Evolutionary conservation across 2,113 vertebrate genomes (phyloP).

Genomic region (Chaetura pelagica): DNA sequence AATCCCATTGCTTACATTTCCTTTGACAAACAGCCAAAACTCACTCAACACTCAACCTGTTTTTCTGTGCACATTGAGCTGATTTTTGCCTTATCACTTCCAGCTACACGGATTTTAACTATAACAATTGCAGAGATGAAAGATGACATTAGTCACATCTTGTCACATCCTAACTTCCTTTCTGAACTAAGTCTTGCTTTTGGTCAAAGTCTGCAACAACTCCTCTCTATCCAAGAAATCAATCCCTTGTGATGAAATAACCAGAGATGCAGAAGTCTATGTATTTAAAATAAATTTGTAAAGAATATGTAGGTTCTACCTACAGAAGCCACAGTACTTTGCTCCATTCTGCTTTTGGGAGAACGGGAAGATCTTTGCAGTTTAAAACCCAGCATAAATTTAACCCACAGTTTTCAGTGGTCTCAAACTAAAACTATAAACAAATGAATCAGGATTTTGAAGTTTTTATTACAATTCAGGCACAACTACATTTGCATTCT

Average conservation of each 20-base stretch:
- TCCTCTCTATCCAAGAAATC: background rate
- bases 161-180: background rate
- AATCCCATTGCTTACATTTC: slow-evolving; percentile 1
- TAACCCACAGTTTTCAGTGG: background rate
- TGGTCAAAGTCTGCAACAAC: background rate
- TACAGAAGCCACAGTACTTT: background rate
- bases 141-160: background rate
- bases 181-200: background rate
- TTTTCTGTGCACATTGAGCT: background rate
- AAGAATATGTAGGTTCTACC: background rate
- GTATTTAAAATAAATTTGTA: background rate
- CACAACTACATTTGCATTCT: background rate
- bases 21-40: background rate
- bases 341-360: background rate
- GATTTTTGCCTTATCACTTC: background rate
- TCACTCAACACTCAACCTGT: background rate
- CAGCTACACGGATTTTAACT: background rate
- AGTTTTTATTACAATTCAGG: background rate
- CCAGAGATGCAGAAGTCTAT: background rate
- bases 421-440: background rate
- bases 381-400: background rate
- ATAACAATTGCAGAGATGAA: background rate
- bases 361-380: background rate
- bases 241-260: background rate
- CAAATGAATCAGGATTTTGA: background rate